Evolutionary conservation across 2,888 invertebrate species (phyloP), one percentile per base, ranked within the genome.

Genomic region (Fissipunctia ypsillon): DNA sequence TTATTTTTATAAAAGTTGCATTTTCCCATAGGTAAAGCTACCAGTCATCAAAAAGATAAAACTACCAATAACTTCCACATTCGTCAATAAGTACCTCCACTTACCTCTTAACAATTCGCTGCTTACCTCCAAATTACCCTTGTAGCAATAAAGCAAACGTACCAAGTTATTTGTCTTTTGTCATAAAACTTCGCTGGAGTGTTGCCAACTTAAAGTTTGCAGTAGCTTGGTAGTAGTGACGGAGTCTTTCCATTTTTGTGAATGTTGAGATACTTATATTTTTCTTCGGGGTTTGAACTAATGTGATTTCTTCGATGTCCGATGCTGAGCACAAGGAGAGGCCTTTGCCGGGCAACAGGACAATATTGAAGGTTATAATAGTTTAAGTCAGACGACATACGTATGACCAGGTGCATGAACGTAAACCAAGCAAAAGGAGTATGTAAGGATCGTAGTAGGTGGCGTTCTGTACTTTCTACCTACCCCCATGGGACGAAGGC

Each of bases 191-290:
- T 63, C 0, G 16, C 48, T 81, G 81, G 80, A 79, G 31, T 43
- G 43, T 43, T 48, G 84, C 80, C 81, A 82, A 72, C 56, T 64
- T 25, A 64, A 76, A 76, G 72, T 81, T 83, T 67, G 66, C 71
- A 79, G 79, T 35, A 45, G 31, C 45, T 41, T 43, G 19, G 25
- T 66, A 16, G 14, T 25, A 28, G 35, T 45, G 28, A 35, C 16
- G 10, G 1, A 4, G 14, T 52, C 19, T 75, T 63, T 31, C 12
- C 25, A n/a, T 54, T 25, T 65, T 14, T 64, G 14, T 43, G 25
- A 50, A 35, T 10, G 35, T 64, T 14, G 5, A 12, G 3, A 41
- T 12, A 12, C n/a, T 5, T 6, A 7, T 31, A 38, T 25, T 19
- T 43, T 45, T 9, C 45, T n/a, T 64, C 16, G 1, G 16, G 6